Base-by-base conservation (phyloP, 2,113 vertebrate species). In the Nothoprocta perdicaria region DNA sequence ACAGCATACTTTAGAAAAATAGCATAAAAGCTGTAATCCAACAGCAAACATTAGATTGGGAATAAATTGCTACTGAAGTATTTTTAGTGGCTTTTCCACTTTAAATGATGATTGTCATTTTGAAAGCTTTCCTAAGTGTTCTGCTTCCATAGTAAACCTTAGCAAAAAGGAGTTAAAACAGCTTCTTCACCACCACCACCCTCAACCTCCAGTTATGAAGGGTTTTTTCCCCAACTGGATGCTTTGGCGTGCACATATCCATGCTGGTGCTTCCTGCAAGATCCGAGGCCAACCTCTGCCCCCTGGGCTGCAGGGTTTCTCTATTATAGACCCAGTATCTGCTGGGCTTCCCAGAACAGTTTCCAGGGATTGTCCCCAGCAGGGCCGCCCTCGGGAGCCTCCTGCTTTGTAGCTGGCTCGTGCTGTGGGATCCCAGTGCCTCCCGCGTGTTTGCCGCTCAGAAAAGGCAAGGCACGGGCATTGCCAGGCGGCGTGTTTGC, bases 11-110 rank as follows among this genome's bases (percentile, higher is more conserved):
- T 95, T 27, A 88, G 90, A 92, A 89, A 92, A 91, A 50, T 58
- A 46, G 88, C 41, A 21, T 84, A 91, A 96, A 84, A 96, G 89
- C 73, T 93, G 85, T 89, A 93, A 94, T 89, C 87, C 69, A 93
- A 40, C 53, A 93, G 89, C 67, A 94, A 90, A 50, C 68, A 75
- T 96, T 79, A 95, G 84, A 50, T 92, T 89, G 79, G 92, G 92
- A 95, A 80, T 86, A 80, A 60, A 90, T 94, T 82, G 68, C 92
- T 90, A 85, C 46, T 95, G 80, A 88, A 67, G 80, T 92, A 80
- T 69, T 87, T 33, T 85, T 81, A 79, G 52, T 86, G 84, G 35
- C 55, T 95, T 95, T 94, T 94, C 95, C 94, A 91, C 94, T 79
- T 81, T 94, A 69, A 85, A 86, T 31, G 65, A 53, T 93, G 89